Evolutionary conservation across 2,113 vertebrate species (phyloP), one percentile per base, ranked within the genome.

Genomic region (Ceuthmochares aereus): DNA sequence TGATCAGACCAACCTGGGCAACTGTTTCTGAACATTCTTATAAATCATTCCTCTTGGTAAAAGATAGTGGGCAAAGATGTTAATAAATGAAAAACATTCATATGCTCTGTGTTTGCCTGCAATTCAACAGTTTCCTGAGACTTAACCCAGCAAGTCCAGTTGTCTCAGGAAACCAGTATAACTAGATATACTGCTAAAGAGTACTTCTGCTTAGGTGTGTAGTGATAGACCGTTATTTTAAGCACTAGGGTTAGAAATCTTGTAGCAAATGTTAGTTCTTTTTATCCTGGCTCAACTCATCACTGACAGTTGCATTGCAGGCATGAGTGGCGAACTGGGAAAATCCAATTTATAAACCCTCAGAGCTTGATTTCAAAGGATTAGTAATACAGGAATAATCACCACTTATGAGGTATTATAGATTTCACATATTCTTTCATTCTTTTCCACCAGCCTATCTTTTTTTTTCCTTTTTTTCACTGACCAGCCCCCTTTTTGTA

Each of bases 351-450:
- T 75, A 66, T 69, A 79, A 81, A 54, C 11, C 4, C 10, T 54
- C 40, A 83, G 49, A 88, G 12, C 16, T 9, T 56, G 51, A 66
- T 94, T 92, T 85, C 51, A 80, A 93, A 74, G 56, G 19, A 89
- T 27, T 84, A 3, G 5, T 74, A 37, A 84, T 77, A 78, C 10
- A 81, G 66, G 26, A 58, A 43, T 60, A 76, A 60, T 79, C 16
- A 49, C 17, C 49, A 29, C 18, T 45, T 43, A 43, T 76, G 8
- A 73, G 16, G 7, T n/a, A 60, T 45, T 74, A n/a, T 6, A 52
- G 26, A 9, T 78, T 66, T 51, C 21, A 58, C 1, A 6, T 23
- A 32, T 23, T 34, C 5, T 29, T 12, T 55, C 2, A 0, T 74
- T 69, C 14, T 66, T 64, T 73, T 76, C 77, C 7, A 51, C 15